These are phyloP conservation scores for Lepidurus apus DNA, from an alignment of 1,140 invertebrate genomes.

Conservation along the genomic window DNA sequence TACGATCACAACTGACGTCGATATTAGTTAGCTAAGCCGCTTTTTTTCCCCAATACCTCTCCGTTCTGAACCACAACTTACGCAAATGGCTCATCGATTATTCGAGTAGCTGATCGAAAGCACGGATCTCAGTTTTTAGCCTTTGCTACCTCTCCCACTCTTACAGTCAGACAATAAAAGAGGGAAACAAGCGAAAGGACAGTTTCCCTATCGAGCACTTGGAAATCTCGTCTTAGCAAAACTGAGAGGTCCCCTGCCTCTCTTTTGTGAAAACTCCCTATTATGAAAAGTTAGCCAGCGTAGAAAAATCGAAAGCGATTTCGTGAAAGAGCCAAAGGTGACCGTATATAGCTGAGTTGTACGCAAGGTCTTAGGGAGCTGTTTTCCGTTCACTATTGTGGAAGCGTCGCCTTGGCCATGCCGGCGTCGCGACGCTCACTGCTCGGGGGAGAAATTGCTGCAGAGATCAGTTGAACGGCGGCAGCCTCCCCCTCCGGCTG, in stretches of 20 bases:
- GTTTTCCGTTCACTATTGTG: neutral
- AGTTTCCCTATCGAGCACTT: neutral
- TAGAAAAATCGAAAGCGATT: neutral
- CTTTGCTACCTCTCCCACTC: neutral
- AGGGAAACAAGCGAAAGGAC: neutral
- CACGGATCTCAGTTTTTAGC: neutral
- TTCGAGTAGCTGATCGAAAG: neutral
- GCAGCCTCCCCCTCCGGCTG: neutral
- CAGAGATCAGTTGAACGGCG: conserved; percentile 9
- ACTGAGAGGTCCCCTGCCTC: neutral
- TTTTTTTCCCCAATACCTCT: neutral
- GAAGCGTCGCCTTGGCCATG: neutral
- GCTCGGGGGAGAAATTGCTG: neutral
- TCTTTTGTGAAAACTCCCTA: neutral
- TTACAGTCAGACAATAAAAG: neutral
- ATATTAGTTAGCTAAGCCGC: neutral
- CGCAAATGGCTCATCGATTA: neutral
- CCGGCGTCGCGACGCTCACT: neutral
- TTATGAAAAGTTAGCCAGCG: neutral
- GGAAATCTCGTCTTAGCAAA: neutral
- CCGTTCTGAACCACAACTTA: neutral
- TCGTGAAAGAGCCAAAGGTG: neutral
- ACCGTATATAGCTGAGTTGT: neutral
- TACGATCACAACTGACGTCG: neutral
- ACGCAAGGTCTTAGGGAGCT: neutral